These are phyloP conservation scores for Andrena minutula DNA, from an alignment of 2,888 invertebrate genomes.

Conservation along the genomic window DNA sequence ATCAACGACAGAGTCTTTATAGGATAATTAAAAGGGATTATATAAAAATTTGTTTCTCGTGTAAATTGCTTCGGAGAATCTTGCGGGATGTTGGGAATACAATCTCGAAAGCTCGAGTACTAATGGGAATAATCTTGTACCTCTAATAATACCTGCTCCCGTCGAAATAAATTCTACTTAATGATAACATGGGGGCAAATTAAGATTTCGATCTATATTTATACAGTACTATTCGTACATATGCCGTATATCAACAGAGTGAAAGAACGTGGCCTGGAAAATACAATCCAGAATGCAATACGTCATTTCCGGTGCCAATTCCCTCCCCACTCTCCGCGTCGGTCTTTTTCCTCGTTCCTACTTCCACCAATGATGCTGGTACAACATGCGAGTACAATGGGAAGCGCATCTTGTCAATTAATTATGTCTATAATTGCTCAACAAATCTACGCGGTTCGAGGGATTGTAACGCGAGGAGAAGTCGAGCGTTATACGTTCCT, in stretches of 20 bases:
- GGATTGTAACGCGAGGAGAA: neutral
- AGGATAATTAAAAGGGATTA: neutral
- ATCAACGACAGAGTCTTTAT: neutral
- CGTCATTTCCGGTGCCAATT: constrained; percentile 70
- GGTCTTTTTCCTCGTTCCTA: constrained; percentile 25
- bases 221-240: neutral
- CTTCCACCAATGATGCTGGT: constrained; percentile 30
- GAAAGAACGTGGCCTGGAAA: constrained; percentile 56
- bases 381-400: neutral
- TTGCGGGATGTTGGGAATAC: too few relatives aligned
- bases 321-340: neutral
- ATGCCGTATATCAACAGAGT: constrained; percentile 24
- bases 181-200: neutral
- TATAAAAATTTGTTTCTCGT: neutral
- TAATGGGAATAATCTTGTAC: too few relatives aligned
- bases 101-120: too few relatives aligned
- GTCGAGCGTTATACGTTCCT: neutral
- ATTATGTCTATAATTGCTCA: constrained; percentile 1
- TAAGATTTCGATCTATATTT: neutral
- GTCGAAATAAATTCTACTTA: neutral
- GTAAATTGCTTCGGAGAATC: too few relatives aligned
- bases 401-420: neutral
- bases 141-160: too few relatives aligned
- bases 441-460: neutral
- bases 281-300: constrained; percentile 62